Evolutionary conservation across 2,797 vertebrate genomes (phyloP).

Genomic region (Lepilemur septentrionalis): DNA sequence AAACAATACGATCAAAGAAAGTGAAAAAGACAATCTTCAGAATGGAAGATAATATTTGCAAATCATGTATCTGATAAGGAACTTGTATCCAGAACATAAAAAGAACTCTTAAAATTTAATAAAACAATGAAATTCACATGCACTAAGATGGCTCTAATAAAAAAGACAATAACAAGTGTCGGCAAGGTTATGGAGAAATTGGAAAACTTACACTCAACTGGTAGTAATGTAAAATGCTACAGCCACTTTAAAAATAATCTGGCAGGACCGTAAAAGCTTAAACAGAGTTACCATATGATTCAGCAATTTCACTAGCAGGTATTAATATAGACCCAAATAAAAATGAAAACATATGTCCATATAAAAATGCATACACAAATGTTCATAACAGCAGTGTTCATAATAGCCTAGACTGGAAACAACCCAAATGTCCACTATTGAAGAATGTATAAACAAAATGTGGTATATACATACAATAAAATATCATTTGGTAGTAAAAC

Average conservation of each 20-base stretch:
- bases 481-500: neutral
- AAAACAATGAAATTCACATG: neutral
- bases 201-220: neutral
- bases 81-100: neutral
- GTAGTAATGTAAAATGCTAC: neutral
- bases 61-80: neutral
- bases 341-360: neutral
- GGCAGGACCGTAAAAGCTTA: neutral
- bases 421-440: neutral
- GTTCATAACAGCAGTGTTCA: neutral
- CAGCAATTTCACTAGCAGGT: neutral
- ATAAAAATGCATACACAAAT: neutral
- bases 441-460: constrained; percentile 3
- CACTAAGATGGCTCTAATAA: neutral
- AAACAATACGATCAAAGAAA: neutral
- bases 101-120: neutral
- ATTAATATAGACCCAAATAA: neutral
- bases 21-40: neutral
- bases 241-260: neutral
- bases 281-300: neutral
- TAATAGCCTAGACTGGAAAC: neutral
- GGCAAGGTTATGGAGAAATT: neutral
- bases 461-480: neutral
- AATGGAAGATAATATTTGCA: neutral
- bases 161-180: neutral